Percentiles rank a stretch among this genome's conserved stretches.
Conservation (phyloP, 2,888 invertebrate species). For the Drosophila borealis region DNA sequence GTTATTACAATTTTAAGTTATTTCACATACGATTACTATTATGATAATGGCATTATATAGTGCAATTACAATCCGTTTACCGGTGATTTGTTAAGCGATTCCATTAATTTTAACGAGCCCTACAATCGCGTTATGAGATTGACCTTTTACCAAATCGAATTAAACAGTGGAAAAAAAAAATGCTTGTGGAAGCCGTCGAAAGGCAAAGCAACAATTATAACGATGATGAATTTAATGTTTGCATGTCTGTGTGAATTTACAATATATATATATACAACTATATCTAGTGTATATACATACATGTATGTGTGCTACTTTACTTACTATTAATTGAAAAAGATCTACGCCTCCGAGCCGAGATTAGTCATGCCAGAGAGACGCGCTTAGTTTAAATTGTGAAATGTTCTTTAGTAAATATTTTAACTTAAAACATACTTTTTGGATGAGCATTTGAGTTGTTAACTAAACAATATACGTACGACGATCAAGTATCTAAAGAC, state of each 20-base stretch:
- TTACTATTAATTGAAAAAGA: slow-evolving; percentile 30
- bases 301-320: slow-evolving; percentile 30
- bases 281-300: slow-evolving; percentile 5
- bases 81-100: slow-evolving; percentile 63
- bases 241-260: slow-evolving; percentile 29
- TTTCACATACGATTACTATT: slow-evolving; percentile 48
- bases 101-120: slow-evolving; percentile 66
- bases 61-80: slow-evolving; percentile 50
- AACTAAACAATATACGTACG: slow-evolving; percentile 41
- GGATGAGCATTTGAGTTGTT: slow-evolving; percentile 41
- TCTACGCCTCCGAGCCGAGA: slow-evolving; percentile 16
- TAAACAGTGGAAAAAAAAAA: slow-evolving; percentile 26
- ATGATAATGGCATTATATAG: slow-evolving; percentile 41
- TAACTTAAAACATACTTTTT: slow-evolving; percentile 29
- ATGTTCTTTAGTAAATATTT: slow-evolving; percentile 37
- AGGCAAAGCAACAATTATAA: slow-evolving; percentile 13
- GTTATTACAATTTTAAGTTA: slow-evolving; percentile 64
- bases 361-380: slow-evolving; percentile 45
- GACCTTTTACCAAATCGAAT: slow-evolving; percentile 56
- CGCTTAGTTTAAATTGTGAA: slow-evolving; percentile 41
- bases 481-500: slow-evolving; percentile 38
- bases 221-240: slow-evolving; percentile 42
- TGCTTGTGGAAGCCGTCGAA: slow-evolving; percentile 16
- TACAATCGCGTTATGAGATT: slow-evolving; percentile 42
- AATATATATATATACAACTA: slow-evolving; percentile 17